Conservation (phyloP, 2,113 vertebrate species). For the Fregata magnificens region DNA sequence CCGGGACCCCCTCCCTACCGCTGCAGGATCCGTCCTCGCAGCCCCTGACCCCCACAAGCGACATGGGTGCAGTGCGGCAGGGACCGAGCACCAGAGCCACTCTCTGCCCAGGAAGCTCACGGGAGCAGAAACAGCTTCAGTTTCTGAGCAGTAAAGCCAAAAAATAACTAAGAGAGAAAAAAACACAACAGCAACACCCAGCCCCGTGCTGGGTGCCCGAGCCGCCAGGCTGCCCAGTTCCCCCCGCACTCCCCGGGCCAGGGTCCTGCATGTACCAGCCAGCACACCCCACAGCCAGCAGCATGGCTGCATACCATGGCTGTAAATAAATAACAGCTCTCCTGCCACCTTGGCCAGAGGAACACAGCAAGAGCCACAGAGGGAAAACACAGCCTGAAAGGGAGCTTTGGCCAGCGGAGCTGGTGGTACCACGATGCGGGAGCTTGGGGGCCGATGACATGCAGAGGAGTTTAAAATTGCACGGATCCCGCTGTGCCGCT, state of each 20-base stretch:
- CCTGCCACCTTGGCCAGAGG: not conserved
- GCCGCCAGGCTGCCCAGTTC: not conserved
- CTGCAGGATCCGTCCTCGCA: rapidly evolving
- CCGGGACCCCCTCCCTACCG: not conserved
- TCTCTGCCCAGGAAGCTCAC: not conserved
- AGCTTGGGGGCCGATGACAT: not conserved
- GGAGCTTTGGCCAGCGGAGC: not conserved
- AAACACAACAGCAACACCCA: not conserved
- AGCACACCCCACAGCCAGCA: not conserved
- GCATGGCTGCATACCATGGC: rapidly evolving
- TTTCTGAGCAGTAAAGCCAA: not conserved
- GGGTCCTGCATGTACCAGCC: not conserved
- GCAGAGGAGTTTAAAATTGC: not conserved
- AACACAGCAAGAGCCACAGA: not conserved
- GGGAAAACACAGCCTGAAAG: not conserved
- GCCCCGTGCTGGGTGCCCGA: not conserved
- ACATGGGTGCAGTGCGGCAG: rapidly evolving
- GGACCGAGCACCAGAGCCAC: rapidly evolving
- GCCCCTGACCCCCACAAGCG: not conserved
- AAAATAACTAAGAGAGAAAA: not conserved
- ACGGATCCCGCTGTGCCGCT: rapidly evolving
- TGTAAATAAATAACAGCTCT: not conserved
- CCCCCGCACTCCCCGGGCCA: not conserved
- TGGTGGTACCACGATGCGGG: rapidly evolving
- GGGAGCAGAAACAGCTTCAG: not conserved